phyloP scores from a whole-genome alignment of 2,113 vertebrate genomes.

The Andinoacara biseriatus region DNA sequence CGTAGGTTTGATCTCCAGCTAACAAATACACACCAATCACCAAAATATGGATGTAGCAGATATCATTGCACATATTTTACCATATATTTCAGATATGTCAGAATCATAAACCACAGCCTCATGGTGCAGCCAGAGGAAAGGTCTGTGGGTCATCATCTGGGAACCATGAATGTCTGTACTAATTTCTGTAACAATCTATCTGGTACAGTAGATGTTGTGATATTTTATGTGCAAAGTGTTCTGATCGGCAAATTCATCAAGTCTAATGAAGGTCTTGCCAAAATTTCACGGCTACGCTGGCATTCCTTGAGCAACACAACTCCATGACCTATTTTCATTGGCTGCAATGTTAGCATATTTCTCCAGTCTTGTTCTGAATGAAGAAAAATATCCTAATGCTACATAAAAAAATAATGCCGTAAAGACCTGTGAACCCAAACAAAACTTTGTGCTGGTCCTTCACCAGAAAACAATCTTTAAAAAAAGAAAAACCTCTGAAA shows the following conservation, averaged over 20 bases:
- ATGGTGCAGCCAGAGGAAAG: background rate
- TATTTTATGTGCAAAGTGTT: background rate
- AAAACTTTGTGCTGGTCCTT: background rate
- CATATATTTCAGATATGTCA: background rate
- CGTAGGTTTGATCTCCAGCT: background rate
- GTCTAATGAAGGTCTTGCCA: background rate
- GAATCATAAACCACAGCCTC: background rate
- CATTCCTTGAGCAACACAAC: background rate
- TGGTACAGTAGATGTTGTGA: background rate
- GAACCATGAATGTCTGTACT: background rate
- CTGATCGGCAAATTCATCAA: background rate
- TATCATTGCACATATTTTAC: background rate
- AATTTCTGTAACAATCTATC: background rate
- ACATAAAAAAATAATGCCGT: background rate
- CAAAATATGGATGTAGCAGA: background rate
- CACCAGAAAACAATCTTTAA: background rate
- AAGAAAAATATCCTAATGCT: background rate
- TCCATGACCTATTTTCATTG: background rate
- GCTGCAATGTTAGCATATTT: background rate
- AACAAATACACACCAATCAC: background rate
- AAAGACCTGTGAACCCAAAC: background rate
- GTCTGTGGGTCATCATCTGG: background rate
- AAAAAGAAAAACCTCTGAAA: background rate
- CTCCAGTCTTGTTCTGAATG: background rate
- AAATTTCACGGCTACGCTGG: background rate